Evolutionary conservation across 2,113 vertebrate species (phyloP).

Genomic region (Hemichromis elongatus): DNA sequence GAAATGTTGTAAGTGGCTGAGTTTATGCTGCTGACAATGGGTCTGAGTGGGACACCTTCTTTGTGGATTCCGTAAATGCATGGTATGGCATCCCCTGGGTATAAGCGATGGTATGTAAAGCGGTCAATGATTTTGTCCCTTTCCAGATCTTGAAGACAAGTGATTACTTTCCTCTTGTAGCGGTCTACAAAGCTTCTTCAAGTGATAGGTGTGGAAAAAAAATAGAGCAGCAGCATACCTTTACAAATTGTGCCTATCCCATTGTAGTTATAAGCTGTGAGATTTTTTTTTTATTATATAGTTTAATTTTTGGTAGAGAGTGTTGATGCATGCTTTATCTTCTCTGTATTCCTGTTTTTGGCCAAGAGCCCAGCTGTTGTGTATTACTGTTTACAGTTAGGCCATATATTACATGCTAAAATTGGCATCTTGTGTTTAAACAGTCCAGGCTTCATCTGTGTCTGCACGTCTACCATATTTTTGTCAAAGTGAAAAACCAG

Average conservation of each 20-base stretch:
- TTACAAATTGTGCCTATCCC: not conserved
- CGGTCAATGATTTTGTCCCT: no score
- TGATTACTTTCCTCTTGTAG: no score
- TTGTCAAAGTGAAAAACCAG: not conserved
- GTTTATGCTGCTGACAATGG: no score
- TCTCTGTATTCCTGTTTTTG: not conserved
- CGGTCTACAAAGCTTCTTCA: not conserved
- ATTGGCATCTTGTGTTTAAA: not conserved
- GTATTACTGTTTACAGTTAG: slow-evolving; percentile 19
- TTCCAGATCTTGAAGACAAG: no score
- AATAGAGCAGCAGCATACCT: not conserved
- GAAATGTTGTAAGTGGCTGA: no score
- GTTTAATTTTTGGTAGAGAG: not conserved
- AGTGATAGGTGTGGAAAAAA: not conserved
- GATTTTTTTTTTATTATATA: no score
- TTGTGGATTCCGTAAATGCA: no score
- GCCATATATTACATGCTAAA: not conserved
- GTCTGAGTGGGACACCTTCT: no score
- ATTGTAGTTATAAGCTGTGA: no score
- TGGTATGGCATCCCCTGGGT: no score
- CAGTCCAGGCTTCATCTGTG: not conserved
- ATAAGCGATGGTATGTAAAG: no score
- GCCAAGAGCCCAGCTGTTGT: not conserved
- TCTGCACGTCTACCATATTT: not conserved
- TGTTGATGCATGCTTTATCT: not conserved